Evolutionary conservation across 2,888 invertebrate species (phyloP), one percentile per base, ranked within the genome.

Genomic region (Rugalucina vietnamica): DNA sequence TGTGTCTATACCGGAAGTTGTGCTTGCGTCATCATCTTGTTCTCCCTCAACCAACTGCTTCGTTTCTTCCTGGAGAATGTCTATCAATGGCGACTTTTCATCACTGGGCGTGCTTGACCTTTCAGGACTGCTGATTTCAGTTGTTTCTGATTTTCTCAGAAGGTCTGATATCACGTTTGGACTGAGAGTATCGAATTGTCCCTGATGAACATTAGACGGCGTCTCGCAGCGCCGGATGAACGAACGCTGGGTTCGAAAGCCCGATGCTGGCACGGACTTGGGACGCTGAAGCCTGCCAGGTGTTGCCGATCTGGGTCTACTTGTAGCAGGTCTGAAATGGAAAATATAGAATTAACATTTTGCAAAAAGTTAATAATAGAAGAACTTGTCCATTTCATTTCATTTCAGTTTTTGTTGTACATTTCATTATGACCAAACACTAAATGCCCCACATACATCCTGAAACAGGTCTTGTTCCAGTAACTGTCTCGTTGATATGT

Each of bases 1-100:
- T 72, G 90, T 92, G 49, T 91, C 91, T 82, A 91, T 89, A 18
- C 92, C 90, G 83, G 90, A 90, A 73, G 90, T 90, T 18, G 90
- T 90, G 71, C 90, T 90, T 36, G 88, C 78, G 43, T 91, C 91
- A 37, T 89, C 89, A 76, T 88, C 84, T 57, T 86, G 87, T 14
- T 76, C 82, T 36, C 85, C 54, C 14, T 78, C 82, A 37, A 85
- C 54, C 36, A 80, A 79, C 29, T 79, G 78, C 37, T 85, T 85
- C 34, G 84, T 81, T 76, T 88, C 86, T 21, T 82, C 81, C 4
- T 79, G 82, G 14, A 87, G 76, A 12, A 84, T 83, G n/a, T 83
- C 85, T 12, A 85, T 78, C 36, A 87, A 79, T 24, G 87, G 87
- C 18, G 87, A 85, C 43, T 86, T 84, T 3, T 86, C 82, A 4